These are phyloP conservation scores for Gallinago undulata DNA, from an alignment of 2,113 vertebrate genomes.

Conservation along the genomic window DNA sequence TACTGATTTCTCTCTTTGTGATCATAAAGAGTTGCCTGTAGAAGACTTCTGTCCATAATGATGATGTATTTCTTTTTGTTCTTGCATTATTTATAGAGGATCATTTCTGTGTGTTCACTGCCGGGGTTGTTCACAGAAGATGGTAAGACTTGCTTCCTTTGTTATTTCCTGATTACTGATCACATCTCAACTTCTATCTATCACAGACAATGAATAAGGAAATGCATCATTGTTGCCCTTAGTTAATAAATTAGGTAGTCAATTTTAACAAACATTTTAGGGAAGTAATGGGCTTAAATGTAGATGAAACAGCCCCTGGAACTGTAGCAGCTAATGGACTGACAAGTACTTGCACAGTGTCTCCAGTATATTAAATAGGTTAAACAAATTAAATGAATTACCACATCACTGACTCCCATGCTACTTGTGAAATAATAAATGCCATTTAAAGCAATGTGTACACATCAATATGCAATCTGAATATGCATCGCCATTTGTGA, in stretches of 20 bases:
- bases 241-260: not conserved
- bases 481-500: not conserved
- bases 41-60: not conserved
- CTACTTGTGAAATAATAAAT: slow-evolving; percentile 29
- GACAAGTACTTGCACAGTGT: not conserved
- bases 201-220: not conserved
- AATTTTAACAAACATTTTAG: slow-evolving; percentile 19
- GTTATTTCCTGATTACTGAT: not conserved
- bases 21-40: not conserved
- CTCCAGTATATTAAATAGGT: slow-evolving; percentile 34
- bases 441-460: not conserved
- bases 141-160: not conserved
- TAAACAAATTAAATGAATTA: slow-evolving; percentile 54
- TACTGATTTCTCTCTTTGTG: not conserved
- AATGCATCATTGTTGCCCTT: not conserved
- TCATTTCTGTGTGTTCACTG: not conserved
- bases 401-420: slow-evolving; percentile 1
- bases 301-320: not conserved
- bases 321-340: slow-evolving; percentile 23
- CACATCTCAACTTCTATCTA: not conserved
- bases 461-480: not conserved
- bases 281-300: not conserved
- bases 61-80: not conserved
- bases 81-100: not conserved
- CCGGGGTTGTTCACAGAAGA: not conserved